Base-by-base conservation (phyloP, 2,888 invertebrate genomes). In the Sepioteuthis lessoniana region DNA sequence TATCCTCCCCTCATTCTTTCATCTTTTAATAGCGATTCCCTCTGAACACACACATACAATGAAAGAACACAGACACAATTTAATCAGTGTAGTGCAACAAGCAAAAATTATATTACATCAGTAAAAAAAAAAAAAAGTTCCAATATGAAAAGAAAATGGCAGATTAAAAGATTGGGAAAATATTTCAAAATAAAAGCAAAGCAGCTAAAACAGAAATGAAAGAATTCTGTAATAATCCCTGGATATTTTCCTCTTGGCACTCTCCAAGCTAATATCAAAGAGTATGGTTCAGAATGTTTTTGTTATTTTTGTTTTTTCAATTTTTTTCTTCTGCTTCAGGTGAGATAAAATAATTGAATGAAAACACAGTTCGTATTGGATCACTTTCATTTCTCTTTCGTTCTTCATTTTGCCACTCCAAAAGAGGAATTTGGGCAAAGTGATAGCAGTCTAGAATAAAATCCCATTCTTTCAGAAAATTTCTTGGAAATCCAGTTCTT, bases 281-380 rank as follows among this genome's bases (percentile, higher is more conserved):
- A 76, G n/a, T 76, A 76, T 76, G 10, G 19, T 76, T 76, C 16
- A 13, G 19, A 0, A 35, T 35, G 10, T 16, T 13, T 76, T 1
- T n/a, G 16, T 16, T 16, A n/a, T 31, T 7, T n/a, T 35, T 76
- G 13, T n/a, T 76, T 76, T 35, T 35, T 35, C n/a, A n/a, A n/a
- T n/a, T 60, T 60, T 60, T 35, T n/a, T 76, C n/a, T 76, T 13
- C 35, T 76, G 76, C 76, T 76, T 76, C 76, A 76, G 76, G 76
- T 76, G 76, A 76, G n/a, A 76, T 76, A 35, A 76, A 76, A 76
- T 76, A 76, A 76, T 76, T 76, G 76, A 76, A 76, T 76, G 76
- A 76, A 76, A 76, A 35, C 76, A 76, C 35, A 76, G 76, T n/a
- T 76, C 35, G n/a, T 16, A 35, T 76, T 76, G 76, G 76, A 76